Conservation (phyloP, 1,140 invertebrate genomes). For the Pectinophora gossypiella region DNA sequence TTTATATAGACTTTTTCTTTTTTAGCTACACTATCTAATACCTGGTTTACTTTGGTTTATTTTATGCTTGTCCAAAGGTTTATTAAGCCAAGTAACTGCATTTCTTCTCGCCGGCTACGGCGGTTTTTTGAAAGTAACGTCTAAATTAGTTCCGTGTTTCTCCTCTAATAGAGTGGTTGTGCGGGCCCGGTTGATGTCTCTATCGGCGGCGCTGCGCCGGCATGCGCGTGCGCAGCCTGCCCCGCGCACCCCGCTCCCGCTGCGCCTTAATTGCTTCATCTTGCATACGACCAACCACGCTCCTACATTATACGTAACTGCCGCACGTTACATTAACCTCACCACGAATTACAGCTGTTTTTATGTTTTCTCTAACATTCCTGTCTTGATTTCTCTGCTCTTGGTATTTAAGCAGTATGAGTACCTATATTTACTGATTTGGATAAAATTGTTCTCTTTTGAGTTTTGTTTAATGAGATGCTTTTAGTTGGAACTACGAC, state of each 20-base stretch:
- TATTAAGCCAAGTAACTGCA: no score
- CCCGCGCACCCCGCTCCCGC: conserved; percentile 37
- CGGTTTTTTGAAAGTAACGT: no score
- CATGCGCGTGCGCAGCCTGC: conserved; percentile 52
- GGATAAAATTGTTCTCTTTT: no score
- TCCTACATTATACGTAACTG: conserved; percentile 48
- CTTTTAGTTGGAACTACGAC: no score
- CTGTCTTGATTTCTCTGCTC: neutral
- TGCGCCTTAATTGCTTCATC: conserved; percentile 72
- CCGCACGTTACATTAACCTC: conserved; percentile 28
- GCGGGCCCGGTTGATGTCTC: conserved; percentile 57
- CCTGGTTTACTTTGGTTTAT: no score
- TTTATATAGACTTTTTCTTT: no score
- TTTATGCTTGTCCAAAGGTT: no score
- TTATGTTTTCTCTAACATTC: conserved; percentile 11
- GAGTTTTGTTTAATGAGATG: no score
- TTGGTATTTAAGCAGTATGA: no score
- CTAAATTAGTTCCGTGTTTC: conserved; percentile 3
- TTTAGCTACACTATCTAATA: no score
- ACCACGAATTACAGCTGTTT: conserved; percentile 44
- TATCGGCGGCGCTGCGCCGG: conserved; percentile 48
- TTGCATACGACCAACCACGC: conserved; percentile 50
- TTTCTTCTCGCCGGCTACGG: no score
- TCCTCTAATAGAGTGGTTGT: conserved; percentile 26
- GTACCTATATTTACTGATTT: no score